Evolutionary conservation across 35 echinoderm and acorn worm species (phyloP), one percentile per base, ranked within the genome.

Genomic region (Chiridota heheva): DNA sequence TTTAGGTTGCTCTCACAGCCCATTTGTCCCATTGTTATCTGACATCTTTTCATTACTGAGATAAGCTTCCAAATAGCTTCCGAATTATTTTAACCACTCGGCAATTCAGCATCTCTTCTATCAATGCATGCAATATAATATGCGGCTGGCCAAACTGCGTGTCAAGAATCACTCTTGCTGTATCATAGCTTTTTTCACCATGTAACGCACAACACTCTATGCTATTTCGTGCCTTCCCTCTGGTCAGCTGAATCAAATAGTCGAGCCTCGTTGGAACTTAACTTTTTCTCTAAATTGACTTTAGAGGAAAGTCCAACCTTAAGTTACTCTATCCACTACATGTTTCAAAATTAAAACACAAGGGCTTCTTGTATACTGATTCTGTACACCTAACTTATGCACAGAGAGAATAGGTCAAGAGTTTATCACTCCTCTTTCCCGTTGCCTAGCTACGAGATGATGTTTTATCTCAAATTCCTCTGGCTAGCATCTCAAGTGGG

Each of bases 61-160:
- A 81, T 81, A 42, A 65, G 40, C 26, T 30, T 66, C 45, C 77
- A 81, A 4, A 66, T 7, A 13, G 57, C 25, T 28, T 81, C 77
- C 3, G 77, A 65, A n/a, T 44, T 33, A 13, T 40, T 63, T 40
- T 66, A 26, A 0, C 65, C 30, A 81, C 77, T 36, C 38, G 56
- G n/a, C 39, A 64, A 13, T n/a, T 81, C 24, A 81, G 37, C 59
- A 65, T 81, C 40, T 81, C 59, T 31, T 81, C 40, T 39, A 81
- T 81, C 58, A 81, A 26, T 63, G 38, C 77, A 81, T 81, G 73
- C 73, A 77, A 38, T 1, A 81, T 81, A 44, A 81, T 46, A 31
- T 81, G 58, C 20, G 56, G 60, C 17, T 81, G 77, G 15, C 77
- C 77, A 81, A 81, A 81, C 13, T 81, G 32, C 40, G 35, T 64